Evolutionary conservation across 2,797 vertebrate genomes (phyloP), one percentile per base, ranked within the genome.

Genomic region (Etheostoma nigrum): DNA sequence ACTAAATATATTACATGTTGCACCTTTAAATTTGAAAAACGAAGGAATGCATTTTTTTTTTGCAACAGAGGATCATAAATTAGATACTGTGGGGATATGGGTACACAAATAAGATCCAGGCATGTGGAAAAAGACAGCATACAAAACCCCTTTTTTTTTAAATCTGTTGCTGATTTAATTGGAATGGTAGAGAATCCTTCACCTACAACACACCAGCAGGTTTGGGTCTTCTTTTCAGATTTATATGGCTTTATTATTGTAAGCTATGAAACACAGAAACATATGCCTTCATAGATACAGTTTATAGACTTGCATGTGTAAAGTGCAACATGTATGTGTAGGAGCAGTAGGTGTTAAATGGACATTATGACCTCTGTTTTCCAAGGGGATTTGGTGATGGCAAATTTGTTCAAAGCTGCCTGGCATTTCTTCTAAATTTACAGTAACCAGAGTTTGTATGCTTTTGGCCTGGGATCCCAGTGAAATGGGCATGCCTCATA

Each of bases 401-500:
- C 83, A 82, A 77, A 85, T 88, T 65, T 74, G 73, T 77, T 83
- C 83, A 81, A 57, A 76, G 82, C 78, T 69, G 60, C 62, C 69
- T 78, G 77, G 83, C 82, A 78, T 82, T 61, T 83, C 74, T 62
- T 72, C 60, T 72, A 76, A 67, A 84, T 85, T 85, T 79, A 87
- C 82, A 88, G 87, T 91, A 86, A 86, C 83, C 77, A 72, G 69
- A 79, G 77, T 89, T 83, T 90, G 88, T 88, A 7, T 88, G 82
- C 77, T 86, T 86, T 90, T 92, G 89, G 86, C 86, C 67, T 33
- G 36, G 25, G 66, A 78, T 83, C 78, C 58, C 65, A 64, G 76
- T 70, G 70, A 85, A 91, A 81, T 57, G 59, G 83, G 68, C 76
- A 74, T 69, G 75, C 72, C 53, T 88, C 82, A 65, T 77, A 61